Percentiles rank a stretch among this genome's conserved stretches.
Conservation (phyloP, 2,888 invertebrate species). For the Lottia gigantea region DNA sequence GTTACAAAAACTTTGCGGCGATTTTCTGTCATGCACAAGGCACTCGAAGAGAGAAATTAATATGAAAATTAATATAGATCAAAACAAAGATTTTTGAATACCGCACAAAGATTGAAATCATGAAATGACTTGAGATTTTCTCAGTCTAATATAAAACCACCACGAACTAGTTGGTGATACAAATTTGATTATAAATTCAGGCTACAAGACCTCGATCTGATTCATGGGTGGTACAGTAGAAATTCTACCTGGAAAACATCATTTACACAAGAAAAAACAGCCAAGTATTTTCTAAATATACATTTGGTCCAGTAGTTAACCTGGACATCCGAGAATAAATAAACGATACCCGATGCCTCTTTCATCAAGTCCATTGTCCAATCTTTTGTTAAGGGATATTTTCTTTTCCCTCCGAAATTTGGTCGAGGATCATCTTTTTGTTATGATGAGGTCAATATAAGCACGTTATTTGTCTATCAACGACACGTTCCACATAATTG, state of each 20-base stretch:
- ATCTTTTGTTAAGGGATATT: conserved; percentile 1
- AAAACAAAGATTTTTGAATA: too few species aligned
- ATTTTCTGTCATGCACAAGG: too few species aligned
- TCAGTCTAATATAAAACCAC: too few species aligned
- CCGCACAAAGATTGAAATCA: too few species aligned
- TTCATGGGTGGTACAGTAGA: not conserved
- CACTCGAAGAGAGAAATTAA: too few species aligned
- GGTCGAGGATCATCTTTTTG: too few species aligned
- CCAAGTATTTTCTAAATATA: not conserved
- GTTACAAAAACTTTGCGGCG: too few species aligned
- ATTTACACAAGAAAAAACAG: not conserved
- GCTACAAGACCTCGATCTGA: too few species aligned
- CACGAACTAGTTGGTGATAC: too few species aligned
- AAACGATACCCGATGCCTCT: conserved; percentile 6
- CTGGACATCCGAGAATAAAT: conserved; percentile 8
- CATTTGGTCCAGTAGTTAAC: not conserved
- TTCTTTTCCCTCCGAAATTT: conserved; percentile 1
- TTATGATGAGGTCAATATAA: conserved; percentile 1
- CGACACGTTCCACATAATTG: not conserved
- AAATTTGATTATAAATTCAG: too few species aligned
- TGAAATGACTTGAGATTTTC: too few species aligned
- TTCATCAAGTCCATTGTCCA: conserved; percentile 1
- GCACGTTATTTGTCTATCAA: conserved; percentile 4
- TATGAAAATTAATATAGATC: too few species aligned
- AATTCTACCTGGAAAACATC: not conserved